Base-by-base conservation (phyloP, 2,888 invertebrate species). In the Aphidoletes aphidimyza region DNA sequence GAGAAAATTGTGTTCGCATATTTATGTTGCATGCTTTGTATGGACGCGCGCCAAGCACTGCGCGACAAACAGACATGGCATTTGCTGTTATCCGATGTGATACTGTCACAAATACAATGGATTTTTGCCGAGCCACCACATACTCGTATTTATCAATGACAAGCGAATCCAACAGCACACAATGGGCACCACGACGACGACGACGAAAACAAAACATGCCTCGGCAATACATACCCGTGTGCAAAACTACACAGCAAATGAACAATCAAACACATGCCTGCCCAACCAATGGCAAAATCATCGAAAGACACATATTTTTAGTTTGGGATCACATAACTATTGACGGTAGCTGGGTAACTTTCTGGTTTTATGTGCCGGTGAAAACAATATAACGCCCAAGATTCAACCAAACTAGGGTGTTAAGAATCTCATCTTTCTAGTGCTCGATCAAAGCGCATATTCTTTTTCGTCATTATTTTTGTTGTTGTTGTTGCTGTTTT, bases 81-180 rank as follows among this genome's bases (percentile, higher is more conserved):
- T 69, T 69, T 69, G 30, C 69, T 30, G 69, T 69, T 69, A 69
- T 69, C 69, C 69, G 17, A 69, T 69, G 11, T 69, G 69, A 69
- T 69, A 69, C 69, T 69, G 69, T 69, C 69, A 69, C 30, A 69
- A n/a, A 30, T 69, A 69, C 69, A 69, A 69, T 69, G 69, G 69
- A 69, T 69, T 69, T 69, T 69, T 30, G 30, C 69, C 69, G 69
- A 69, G 69, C 69, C 30, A 69, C 69, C 69, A 69, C 69, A 69
- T 30, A 69, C 69, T 69, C 30, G 69, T 69, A 69, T 69, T 69
- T 69, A 69, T 69, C 69, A 69, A 69, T 69, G 69, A 69, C 69
- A 69, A 30, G 69, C 69, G 69, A 69, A 69, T 69, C 69, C 30
- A 69, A 69, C 69, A 69, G 30, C 26, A 69, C 54, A 69, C 14